A percentile compares a stretch with the other conserved stretches of the same genome.
Evolutionary conservation across 2,888 invertebrate species (phyloP).

Genomic region (Oxytorus armatus): DNA sequence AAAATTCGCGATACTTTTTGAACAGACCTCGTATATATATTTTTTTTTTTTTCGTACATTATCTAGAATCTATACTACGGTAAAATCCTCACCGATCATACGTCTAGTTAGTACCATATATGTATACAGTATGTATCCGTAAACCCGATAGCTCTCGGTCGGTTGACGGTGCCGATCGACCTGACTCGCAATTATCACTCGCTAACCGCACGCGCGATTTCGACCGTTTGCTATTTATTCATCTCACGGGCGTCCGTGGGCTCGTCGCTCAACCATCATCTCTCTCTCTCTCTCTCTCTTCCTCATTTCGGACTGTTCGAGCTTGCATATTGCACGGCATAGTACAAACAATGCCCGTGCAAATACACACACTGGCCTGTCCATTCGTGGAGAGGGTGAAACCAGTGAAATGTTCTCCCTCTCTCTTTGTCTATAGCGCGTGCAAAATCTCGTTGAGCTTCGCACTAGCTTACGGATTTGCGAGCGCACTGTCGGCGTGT

Average conservation of each 20-base stretch:
- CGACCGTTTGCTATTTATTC: slow-evolving; percentile 76
- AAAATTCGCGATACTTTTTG: too few species aligned
- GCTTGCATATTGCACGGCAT: slow-evolving; percentile 65
- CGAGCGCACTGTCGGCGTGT: slow-evolving; percentile 44
- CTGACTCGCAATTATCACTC: slow-evolving; percentile 75
- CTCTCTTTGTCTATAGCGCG: not conserved
- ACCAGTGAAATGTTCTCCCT: slow-evolving; percentile 19
- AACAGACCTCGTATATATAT: too few species aligned
- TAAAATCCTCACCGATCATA: slow-evolving; percentile 2
- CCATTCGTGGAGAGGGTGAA: slow-evolving; percentile 31
- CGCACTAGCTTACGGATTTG: slow-evolving; percentile 44
- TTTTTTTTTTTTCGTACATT: not conserved
- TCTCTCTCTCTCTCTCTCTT: slow-evolving; percentile 7
- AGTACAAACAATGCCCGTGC: slow-evolving; percentile 73
- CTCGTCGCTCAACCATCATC: slow-evolving; percentile 22
- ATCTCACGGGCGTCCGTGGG: slow-evolving; percentile 67
- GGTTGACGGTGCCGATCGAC: slow-evolving; percentile 71
- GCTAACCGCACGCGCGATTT: slow-evolving; percentile 73
- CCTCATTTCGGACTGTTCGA: slow-evolving; percentile 9
- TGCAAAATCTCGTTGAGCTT: slow-evolving; percentile 26
- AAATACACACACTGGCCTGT: slow-evolving; percentile 66
- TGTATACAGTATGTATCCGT: slow-evolving; percentile 30
- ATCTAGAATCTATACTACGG: not conserved
- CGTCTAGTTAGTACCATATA: slow-evolving; percentile 7
- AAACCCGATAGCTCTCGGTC: slow-evolving; percentile 67